Evolutionary conservation across 2,797 vertebrate species (phyloP).

Genomic region (Lerista edwardsae): DNA sequence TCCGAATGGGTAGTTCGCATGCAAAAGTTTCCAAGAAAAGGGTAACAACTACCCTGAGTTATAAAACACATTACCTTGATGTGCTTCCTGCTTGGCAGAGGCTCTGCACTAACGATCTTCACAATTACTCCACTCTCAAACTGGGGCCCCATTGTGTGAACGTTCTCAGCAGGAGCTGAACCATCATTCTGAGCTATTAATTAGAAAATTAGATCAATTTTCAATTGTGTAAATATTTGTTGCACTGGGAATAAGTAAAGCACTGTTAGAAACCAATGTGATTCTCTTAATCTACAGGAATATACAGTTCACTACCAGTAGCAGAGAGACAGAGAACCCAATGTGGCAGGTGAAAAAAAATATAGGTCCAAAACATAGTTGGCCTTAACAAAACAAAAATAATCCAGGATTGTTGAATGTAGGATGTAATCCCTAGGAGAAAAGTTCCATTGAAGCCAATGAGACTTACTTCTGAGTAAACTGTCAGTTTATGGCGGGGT

Average conservation of each 20-base stretch:
- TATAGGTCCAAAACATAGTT: neutral
- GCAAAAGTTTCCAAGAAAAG: conserved; percentile 58
- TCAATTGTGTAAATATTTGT: neutral
- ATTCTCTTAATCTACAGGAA: neutral
- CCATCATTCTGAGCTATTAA: conserved; percentile 56
- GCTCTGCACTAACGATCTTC: conserved; percentile 88
- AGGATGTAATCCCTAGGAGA: neutral
- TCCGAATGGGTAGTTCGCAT: conserved; percentile 36
- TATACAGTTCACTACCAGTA: neutral
- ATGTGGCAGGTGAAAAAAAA: neutral
- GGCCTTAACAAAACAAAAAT: neutral
- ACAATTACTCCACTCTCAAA: conserved; percentile 92
- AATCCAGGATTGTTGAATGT: neutral
- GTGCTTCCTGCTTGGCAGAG: conserved; percentile 86
- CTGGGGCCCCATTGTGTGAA: conserved; percentile 81
- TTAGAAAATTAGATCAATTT: conserved; percentile 43
- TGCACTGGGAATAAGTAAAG: neutral
- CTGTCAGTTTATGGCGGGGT: too few relatives aligned
- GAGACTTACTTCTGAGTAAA: too few relatives aligned
- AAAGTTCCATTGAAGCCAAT: too few relatives aligned
- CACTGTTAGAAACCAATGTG: neutral
- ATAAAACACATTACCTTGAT: conserved; percentile 85
- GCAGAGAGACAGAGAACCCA: neutral
- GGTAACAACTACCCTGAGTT: conserved; percentile 50
- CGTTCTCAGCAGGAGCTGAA: conserved; percentile 71